A percentile compares a stretch with the other conserved stretches of the same genome.
These are phyloP conservation scores for Tachina lurida DNA, from an alignment of 2,888 invertebrate genomes.

Conservation along the genomic window DNA sequence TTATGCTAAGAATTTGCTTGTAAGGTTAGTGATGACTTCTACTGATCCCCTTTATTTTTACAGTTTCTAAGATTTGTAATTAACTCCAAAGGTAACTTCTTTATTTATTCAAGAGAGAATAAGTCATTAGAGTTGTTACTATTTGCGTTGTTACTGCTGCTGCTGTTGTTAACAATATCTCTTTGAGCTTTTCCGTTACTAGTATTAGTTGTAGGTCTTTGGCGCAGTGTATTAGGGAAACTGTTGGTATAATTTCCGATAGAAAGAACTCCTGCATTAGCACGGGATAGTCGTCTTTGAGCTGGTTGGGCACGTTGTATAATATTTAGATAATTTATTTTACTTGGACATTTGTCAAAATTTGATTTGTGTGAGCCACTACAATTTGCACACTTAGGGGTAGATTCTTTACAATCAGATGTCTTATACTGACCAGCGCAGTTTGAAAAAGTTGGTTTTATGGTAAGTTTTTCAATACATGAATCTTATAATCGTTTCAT, in stretches of 20 bases:
- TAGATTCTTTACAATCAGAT: conserved; percentile 1
- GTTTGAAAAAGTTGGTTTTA: too few species aligned
- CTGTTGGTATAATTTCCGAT: background rate
- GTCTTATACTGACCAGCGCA: conserved; percentile 38
- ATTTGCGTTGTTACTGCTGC: background rate
- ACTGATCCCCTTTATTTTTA: background rate
- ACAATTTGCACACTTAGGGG: conserved; percentile 10
- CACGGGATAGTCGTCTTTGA: background rate
- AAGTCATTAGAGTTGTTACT: background rate
- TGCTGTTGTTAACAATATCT: background rate
- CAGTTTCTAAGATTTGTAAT: conserved; percentile 26
- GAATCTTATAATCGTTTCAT: too few species aligned
- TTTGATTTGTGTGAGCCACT: conserved; percentile 7
- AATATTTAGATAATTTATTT: background rate
- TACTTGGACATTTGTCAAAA: background rate
- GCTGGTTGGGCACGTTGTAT: conserved; percentile 2
- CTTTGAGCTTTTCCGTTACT: background rate
- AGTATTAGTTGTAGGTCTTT: background rate
- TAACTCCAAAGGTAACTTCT: conserved; percentile 25
- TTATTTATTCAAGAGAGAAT: conserved; percentile 19
- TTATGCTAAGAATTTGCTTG: conserved; percentile 17
- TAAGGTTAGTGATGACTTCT: conserved; percentile 8
- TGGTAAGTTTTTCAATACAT: too few species aligned
- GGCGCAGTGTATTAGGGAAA: conserved; percentile 9
- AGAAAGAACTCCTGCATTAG: background rate